Base-by-base conservation (phyloP, 2,113 vertebrate species). In the Etia nguti region DNA sequence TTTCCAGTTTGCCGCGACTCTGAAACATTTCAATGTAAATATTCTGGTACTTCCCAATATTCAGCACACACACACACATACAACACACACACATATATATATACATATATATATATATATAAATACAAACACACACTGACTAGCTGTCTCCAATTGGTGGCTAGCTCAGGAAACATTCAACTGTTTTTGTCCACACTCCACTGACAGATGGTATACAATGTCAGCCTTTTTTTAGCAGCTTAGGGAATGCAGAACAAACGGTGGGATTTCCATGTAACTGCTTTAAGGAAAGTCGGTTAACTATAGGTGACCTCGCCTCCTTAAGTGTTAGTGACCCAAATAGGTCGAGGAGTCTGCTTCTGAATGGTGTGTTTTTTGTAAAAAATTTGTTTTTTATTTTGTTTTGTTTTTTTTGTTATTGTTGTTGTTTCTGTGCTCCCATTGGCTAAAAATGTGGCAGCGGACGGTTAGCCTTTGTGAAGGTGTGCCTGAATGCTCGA, bases 31-130 rank as follows among this genome's bases (percentile, higher is more conserved):
- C 65, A 77, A 96, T 96, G 96, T 97, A 97, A 96, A 97, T 96
- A 96, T 96, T 95, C 94, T 94, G 95, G 93, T 96, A 95, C 94
- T 96, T 95, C 95, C 95, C 92, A 84, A 92, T 94, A 93, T 87
- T 86, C 92, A 95, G 80, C 91, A 36, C 82, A 80, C 52, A 83
- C 36, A 86, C 43, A 68, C n/a, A 38, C 0, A 85, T 15, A 34
- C 22, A 41, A 65, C 1, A 84, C 3, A 84, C 4, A 73, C 80
- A 34, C 24, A 87, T 16, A 73, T n/a, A 52, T 2, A 82, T 11
- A 55, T 22, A 87, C 8, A 80, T 8, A 52, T 0, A 85, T 0
- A 56, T 41, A 87, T 36, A 77, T 34, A 54, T 2, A 85, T 8
- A 57, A 6, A 81, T 3, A 79, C 29, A 65, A 4, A 87, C 52